Evolutionary conservation across 2,113 vertebrate species (phyloP).

Genomic region (Microcebus lehilahytsara): DNA sequence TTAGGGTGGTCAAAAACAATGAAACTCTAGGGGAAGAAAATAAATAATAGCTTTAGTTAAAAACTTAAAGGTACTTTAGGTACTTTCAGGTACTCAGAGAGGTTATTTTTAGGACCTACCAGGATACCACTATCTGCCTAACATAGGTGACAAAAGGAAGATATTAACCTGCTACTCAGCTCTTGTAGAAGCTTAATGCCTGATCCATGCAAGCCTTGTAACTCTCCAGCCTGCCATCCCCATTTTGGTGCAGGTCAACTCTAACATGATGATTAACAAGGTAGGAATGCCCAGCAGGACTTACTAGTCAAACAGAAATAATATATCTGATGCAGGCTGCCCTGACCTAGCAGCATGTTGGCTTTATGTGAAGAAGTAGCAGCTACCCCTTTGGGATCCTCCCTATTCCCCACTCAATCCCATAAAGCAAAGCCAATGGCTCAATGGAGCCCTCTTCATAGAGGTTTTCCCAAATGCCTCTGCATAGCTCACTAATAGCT

Average conservation of each 20-base stretch:
- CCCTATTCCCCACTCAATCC: neutral
- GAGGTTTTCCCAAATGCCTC: neutral
- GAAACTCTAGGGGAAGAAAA: neutral
- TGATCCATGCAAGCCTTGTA: neutral
- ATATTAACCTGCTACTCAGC: neutral
- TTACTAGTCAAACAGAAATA: neutral
- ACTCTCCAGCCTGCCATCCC: neutral
- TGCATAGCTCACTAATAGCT: neutral
- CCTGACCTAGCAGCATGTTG: neutral
- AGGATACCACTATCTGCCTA: neutral
- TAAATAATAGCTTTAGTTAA: neutral
- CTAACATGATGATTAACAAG: neutral
- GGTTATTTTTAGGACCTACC: neutral
- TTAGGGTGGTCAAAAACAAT: neutral
- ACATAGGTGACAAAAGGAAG: neutral
- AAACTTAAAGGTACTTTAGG: neutral
- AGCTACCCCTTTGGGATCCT: neutral
- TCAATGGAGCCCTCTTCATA: neutral
- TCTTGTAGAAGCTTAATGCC: neutral
- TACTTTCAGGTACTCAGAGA: neutral
- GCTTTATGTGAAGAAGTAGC: neutral
- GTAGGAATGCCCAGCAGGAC: neutral
- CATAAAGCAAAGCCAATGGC: neutral
- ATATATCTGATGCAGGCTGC: neutral
- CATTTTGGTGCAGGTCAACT: neutral